Evolutionary conservation across 2,888 invertebrate species (phyloP).

Genomic region (Amphipoea lucens): DNA sequence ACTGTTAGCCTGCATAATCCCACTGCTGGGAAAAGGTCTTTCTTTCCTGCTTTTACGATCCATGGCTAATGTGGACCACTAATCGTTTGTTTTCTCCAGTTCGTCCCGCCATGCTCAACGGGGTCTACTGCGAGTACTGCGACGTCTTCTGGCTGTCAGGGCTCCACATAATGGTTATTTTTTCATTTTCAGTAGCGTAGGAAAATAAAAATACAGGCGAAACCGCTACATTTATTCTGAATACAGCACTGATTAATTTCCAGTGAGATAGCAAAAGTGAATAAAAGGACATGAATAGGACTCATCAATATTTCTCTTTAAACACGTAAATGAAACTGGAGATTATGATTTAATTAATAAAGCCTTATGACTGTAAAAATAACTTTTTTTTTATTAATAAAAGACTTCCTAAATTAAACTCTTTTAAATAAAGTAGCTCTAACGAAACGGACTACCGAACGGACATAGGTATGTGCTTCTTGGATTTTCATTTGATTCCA

Average conservation of each 20-base stretch:
- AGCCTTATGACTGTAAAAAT: neutral
- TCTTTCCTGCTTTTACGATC: neutral
- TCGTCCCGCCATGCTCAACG: neutral
- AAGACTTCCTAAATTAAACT: neutral
- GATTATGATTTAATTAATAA: neutral
- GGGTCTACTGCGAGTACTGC: too few species aligned
- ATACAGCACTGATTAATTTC: conserved; percentile 17
- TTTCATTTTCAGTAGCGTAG: neutral
- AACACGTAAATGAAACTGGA: neutral
- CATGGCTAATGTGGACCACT: neutral
- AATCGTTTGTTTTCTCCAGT: neutral
- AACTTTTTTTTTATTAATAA: neutral
- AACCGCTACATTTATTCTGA: conserved; percentile 7
- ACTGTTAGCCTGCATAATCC: neutral
- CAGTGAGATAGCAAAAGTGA: conserved; percentile 1
- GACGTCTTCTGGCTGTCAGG: neutral
- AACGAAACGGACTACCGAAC: neutral
- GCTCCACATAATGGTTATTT: neutral
- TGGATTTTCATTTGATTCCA: neutral
- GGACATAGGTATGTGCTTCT: neutral
- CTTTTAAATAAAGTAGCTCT: neutral
- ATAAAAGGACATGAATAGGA: conserved; percentile 14
- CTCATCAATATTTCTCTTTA: conserved; percentile 7
- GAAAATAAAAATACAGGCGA: neutral
- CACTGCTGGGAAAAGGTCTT: neutral